Conservation (phyloP, 2,113 vertebrate species). For the Rostratula benghalensis region DNA sequence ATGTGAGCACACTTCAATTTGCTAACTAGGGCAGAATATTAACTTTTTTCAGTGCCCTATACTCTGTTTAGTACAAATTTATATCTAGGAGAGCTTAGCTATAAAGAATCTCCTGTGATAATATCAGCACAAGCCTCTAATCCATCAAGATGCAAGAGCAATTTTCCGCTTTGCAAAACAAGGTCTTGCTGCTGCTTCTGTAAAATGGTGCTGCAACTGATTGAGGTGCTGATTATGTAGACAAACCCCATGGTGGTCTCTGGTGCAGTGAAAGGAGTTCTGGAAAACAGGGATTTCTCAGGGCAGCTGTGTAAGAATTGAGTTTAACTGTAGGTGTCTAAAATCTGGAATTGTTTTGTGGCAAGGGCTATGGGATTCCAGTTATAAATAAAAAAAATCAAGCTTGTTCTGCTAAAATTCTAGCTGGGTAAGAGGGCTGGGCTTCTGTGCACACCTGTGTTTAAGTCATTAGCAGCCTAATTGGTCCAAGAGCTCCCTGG, state of each 20-base stretch:
- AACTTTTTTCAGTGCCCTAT: background rate
- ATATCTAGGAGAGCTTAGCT: background rate
- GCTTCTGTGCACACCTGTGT: background rate
- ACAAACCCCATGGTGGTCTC: background rate
- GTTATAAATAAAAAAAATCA: background rate
- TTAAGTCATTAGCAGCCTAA: background rate
- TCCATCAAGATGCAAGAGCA: background rate
- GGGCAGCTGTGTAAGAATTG: background rate
- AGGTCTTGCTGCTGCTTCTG: background rate
- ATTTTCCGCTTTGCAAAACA: background rate
- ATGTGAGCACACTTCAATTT: background rate
- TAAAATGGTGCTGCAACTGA: background rate
- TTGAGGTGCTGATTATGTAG: background rate
- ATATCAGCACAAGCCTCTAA: background rate
- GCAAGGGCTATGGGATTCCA: background rate
- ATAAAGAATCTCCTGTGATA: background rate
- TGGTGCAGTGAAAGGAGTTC: background rate
- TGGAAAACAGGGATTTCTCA: background rate
- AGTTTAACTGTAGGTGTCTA: background rate
- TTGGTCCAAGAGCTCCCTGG: background rate
- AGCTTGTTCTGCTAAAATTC: background rate
- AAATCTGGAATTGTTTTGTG: background rate
- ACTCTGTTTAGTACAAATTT: background rate
- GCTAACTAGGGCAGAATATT: background rate
- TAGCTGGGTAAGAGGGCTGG: background rate